Evolutionary conservation across 1,140 invertebrate genomes (phyloP), one percentile per base, ranked within the genome.

Genomic region (Tetraneura akinire): DNA sequence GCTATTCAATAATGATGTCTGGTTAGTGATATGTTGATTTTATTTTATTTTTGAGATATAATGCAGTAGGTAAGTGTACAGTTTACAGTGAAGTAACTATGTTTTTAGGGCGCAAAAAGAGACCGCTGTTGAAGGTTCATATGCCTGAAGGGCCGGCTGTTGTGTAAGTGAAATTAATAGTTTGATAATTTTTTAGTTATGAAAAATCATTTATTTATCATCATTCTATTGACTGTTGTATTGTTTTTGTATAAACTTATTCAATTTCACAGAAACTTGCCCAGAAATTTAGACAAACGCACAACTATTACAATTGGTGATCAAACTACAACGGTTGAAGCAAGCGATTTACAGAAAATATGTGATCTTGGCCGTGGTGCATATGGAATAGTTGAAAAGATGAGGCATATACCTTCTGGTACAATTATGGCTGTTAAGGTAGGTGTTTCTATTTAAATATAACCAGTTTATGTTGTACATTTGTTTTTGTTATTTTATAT

Each of bases 351-450:
- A 82, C 92, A 92, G 83, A 93, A 91, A 85, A 91, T 94, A 78
- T 92, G 93, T 84, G 93, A 97, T 86, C 89, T 99, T 81, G 97
- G 97, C 5, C 90, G 94, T 82, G 97, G 97, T 14, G 96, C 96
- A 16, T 98, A 98, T 89, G 96, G 97, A 6, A 92, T 96, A 85
- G 97, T 99, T 8, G 94, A 97, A 83, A 97, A 97, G 88, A 97
- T 98, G 95, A 88, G 90, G 80, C 97, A 98, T 85, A 91, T 92
- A 84, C 92, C 92, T 81, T 95, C 93, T 83, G 90, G 91, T 74
- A 94, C 94, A 78, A 91, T 95, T 66, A 95, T 98, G 92, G 97
- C 97, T 82, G 96, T 98, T 0, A 99, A 99, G 89, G 93, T 95
- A 88, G 10, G 21, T 23, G 26, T 26, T 4, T 23, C 2, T 13